Percentiles rank a stretch among this genome's conserved stretches.
Evolutionary conservation across 2,797 vertebrate species (phyloP).

Genomic region (Tokudaia muenninki): DNA sequence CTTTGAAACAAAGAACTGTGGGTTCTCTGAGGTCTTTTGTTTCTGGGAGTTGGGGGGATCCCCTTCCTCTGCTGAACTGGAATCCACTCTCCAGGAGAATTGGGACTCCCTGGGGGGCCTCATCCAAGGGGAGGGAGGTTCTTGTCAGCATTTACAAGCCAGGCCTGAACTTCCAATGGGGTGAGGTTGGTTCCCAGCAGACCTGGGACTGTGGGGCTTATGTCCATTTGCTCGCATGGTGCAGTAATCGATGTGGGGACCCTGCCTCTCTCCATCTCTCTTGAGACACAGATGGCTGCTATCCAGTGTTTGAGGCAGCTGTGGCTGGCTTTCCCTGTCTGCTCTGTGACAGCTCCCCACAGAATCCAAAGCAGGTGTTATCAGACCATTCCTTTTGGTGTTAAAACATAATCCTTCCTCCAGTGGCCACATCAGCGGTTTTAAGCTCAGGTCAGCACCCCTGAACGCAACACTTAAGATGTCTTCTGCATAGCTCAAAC

Average conservation of each 20-base stretch:
- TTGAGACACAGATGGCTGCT: neutral
- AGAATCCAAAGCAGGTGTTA: neutral
- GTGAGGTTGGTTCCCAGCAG: neutral
- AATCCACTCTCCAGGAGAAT: neutral
- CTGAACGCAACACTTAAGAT: neutral
- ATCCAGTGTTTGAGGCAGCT: neutral
- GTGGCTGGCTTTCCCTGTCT: accelerated
- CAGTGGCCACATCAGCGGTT: accelerated
- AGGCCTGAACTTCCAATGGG: neutral
- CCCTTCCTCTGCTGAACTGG: neutral
- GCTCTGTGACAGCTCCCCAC: neutral
- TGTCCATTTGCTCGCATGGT: accelerated
- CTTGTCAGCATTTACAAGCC: neutral
- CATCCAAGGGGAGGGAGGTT: neutral
- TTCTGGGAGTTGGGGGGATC: neutral
- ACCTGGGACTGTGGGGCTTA: neutral
- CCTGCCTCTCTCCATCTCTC: neutral
- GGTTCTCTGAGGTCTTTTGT: neutral
- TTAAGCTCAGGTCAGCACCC: neutral
- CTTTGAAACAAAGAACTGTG: neutral
- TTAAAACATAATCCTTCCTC: neutral
- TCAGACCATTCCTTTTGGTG: neutral
- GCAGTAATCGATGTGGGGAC: neutral
- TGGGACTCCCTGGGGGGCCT: neutral
- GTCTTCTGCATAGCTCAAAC: neutral